Conservation (phyloP, 2,888 invertebrate species). For the Rotaria magnacalcarata region DNA sequence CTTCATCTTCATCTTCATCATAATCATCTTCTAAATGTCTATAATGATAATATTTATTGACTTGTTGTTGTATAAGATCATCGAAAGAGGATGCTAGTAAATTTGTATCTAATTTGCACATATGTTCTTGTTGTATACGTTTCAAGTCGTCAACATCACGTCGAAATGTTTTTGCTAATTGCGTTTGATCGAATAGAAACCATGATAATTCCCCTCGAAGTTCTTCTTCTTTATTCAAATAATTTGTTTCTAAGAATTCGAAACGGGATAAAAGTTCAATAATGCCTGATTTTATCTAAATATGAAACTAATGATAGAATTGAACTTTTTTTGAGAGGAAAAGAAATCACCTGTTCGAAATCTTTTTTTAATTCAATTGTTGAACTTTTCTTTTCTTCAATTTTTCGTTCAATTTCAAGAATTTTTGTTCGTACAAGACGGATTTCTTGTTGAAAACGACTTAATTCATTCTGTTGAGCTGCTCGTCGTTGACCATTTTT, state of each 20-base stretch:
- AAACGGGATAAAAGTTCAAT: background rate
- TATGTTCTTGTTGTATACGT: background rate
- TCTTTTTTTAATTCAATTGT: background rate
- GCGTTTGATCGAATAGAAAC: background rate
- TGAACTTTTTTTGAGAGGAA: background rate
- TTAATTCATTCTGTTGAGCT: conserved; percentile 2
- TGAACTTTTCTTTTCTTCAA: background rate
- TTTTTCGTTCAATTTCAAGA: conserved; percentile 4
- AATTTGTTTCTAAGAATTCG: background rate
- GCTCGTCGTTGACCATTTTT: conserved; percentile 11
- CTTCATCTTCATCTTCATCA: background rate
- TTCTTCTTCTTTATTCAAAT: background rate
- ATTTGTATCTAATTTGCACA: background rate
- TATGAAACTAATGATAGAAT: background rate
- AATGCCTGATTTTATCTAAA: background rate
- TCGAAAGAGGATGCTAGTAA: background rate
- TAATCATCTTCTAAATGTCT: background rate
- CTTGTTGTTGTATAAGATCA: conserved; percentile 12
- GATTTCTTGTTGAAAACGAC: conserved; percentile 22
- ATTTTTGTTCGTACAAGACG: background rate
- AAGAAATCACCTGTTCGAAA: background rate
- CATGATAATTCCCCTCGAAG: background rate
- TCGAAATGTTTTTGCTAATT: conserved; percentile 2
- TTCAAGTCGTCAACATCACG: background rate
- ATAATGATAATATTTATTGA: conserved; percentile 25